A percentile compares a stretch with the other conserved stretches of the same genome.
Conservation (phyloP, 2,113 vertebrate species). For the Eretmochelys imbricata region DNA sequence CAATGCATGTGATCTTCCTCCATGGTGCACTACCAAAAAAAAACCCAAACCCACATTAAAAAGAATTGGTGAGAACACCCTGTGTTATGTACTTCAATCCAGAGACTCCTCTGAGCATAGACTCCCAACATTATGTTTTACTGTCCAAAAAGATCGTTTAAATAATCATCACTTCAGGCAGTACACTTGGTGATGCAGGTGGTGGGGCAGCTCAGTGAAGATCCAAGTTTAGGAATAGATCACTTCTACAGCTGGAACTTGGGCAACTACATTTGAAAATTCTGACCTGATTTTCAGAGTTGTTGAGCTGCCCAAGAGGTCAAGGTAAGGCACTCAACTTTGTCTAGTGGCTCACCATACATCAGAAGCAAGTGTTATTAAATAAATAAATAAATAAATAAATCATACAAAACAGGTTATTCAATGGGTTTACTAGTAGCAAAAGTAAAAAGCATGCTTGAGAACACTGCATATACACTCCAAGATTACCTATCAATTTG, state of each 20-base stretch:
- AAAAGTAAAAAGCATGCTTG: fast-evolving
- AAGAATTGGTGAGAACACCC: fast-evolving
- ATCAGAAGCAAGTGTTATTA: not conserved
- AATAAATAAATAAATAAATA: not conserved
- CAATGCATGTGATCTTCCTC: fast-evolving
- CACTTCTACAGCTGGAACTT: not conserved
- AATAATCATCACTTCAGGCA: not conserved
- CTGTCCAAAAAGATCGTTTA: not conserved
- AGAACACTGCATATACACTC: not conserved
- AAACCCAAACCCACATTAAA: not conserved
- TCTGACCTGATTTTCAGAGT: not conserved
- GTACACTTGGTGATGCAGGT: not conserved
- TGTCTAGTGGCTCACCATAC: not conserved
- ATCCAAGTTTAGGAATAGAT: not conserved
- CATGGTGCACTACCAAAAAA: not conserved
- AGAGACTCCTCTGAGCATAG: not conserved
- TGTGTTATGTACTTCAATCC: not conserved
- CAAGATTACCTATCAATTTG: constrained; percentile 87
- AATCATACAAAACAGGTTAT: not conserved
- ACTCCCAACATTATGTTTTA: not conserved
- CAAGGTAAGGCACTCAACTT: not conserved
- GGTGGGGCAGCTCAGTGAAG: not conserved
- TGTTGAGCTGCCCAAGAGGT: not conserved
- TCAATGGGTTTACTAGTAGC: not conserved
- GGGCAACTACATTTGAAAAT: not conserved